These are phyloP conservation scores for Burhinus oedicnemus DNA, from an alignment of 2,113 vertebrate genomes.

Conservation along the genomic window DNA sequence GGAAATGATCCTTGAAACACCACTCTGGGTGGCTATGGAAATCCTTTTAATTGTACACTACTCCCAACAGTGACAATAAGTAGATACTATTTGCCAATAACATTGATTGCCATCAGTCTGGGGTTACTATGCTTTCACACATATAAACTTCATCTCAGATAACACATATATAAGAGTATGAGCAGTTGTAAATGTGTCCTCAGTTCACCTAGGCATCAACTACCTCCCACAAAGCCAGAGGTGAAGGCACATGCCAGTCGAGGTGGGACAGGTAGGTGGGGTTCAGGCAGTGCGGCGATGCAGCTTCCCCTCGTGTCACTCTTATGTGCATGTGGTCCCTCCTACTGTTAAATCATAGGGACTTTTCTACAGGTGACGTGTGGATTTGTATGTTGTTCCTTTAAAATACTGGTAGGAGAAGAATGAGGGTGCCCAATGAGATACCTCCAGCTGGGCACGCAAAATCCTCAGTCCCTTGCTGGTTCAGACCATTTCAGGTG, in stretches of 20 bases:
- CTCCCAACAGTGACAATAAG: conserved; percentile 8
- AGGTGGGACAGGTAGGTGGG: not conserved
- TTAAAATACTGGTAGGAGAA: not conserved
- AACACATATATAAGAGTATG: not conserved
- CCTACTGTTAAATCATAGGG: not conserved
- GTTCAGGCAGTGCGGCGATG: accelerated
- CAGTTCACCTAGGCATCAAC: not conserved
- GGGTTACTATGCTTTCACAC: not conserved
- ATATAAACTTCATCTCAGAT: not conserved
- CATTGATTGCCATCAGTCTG: not conserved
- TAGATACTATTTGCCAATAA: conserved; percentile 4
- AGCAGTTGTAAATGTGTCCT: not conserved
- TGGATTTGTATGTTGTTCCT: not conserved
- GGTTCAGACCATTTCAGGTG: not conserved
- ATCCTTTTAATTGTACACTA: not conserved
- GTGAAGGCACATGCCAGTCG: not conserved
- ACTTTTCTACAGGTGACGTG: not conserved
- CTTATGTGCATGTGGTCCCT: not conserved
- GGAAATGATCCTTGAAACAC: conserved; percentile 69
- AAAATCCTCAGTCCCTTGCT: not conserved
- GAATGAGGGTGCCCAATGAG: not conserved
- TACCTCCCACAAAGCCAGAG: not conserved
- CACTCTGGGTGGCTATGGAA: conserved; percentile 43
- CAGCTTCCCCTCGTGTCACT: not conserved
- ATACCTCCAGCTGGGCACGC: not conserved